Conservation (phyloP, 35 echinoderm and acorn worm species). For the Apostichopus japonicus region DNA sequence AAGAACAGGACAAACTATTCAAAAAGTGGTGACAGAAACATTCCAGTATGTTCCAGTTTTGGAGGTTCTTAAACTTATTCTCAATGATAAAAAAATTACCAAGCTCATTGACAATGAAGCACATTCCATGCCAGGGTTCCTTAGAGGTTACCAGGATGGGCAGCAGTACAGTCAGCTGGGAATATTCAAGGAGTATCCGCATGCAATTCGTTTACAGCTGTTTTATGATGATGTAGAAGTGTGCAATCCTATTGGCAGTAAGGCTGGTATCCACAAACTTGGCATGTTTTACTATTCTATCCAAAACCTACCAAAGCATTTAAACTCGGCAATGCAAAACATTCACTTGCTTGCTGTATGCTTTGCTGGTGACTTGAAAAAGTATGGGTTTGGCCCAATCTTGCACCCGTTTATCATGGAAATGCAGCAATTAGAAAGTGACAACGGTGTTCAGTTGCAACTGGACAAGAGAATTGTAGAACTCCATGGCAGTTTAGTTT, state of each 20-base stretch:
- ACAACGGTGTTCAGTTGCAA: slow-evolving; percentile 53
- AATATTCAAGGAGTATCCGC: slow-evolving; percentile 56
- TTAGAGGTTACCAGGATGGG: slow-evolving; percentile 44
- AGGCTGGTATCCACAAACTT: slow-evolving; percentile 61
- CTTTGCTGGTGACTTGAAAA: slow-evolving; percentile 58
- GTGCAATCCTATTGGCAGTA: slow-evolving; percentile 61
- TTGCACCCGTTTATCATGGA: slow-evolving; percentile 48
- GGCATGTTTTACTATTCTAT: slow-evolving; percentile 73
- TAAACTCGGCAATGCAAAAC: slow-evolving; percentile 47
- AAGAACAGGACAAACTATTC: slow-evolving; percentile 35
- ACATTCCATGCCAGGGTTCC: not conserved
- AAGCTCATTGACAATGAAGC: slow-evolving; percentile 48
- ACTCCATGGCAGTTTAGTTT: slow-evolving; percentile 64
- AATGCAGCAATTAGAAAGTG: slow-evolving; percentile 64
- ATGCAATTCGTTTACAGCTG: slow-evolving; percentile 66
- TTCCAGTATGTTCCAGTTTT: slow-evolving; percentile 74
- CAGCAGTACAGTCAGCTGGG: slow-evolving; percentile 25
- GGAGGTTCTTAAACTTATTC: slow-evolving; percentile 58
- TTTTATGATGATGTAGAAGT: slow-evolving; percentile 83
- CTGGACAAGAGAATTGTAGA: slow-evolving; percentile 24
- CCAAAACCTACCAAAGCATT: slow-evolving; percentile 60
- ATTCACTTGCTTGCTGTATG: slow-evolving; percentile 57
- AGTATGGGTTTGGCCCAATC: slow-evolving; percentile 66
- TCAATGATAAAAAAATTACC: slow-evolving; percentile 19
- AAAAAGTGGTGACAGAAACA: slow-evolving; percentile 63